Evolutionary conservation across 2,888 invertebrate species (phyloP).

Genomic region (Pammene aurita): DNA sequence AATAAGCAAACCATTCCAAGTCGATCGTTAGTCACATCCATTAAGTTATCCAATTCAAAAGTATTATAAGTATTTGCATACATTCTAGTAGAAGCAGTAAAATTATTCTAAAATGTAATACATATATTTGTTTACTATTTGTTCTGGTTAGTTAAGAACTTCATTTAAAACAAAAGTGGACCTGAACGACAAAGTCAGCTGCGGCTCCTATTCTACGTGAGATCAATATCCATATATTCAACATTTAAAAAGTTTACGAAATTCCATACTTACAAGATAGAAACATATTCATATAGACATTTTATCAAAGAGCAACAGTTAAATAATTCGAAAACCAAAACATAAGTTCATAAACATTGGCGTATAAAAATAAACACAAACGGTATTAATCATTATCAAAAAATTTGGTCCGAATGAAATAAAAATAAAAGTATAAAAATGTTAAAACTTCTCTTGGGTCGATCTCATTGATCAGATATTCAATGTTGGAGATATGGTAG

Average conservation of each 20-base stretch:
- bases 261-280: constrained; percentile 57
- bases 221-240: constrained; percentile 56
- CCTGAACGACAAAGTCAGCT: constrained; percentile 30
- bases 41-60: constrained; percentile 23
- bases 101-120: constrained; percentile 29
- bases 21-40: constrained; percentile 32
- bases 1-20: constrained; percentile 37
- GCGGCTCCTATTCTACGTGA: constrained; percentile 46
- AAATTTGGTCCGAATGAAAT: constrained; percentile 69
- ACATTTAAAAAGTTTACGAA: constrained; percentile 61
- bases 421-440: constrained; percentile 43
- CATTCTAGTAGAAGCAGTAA: constrained; percentile 30
- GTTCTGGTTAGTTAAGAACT: constrained; percentile 5
- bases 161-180: constrained; percentile 42
- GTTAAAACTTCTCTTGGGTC: constrained; percentile 42
- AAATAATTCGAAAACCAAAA: constrained; percentile 53
- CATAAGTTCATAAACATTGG: constrained; percentile 42
- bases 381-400: constrained; percentile 53
- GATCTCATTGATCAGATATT: constrained; percentile 50
- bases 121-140: constrained; percentile 6
- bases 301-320: constrained; percentile 63
- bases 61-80: constrained; percentile 19
- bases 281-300: constrained; percentile 54
- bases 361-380: constrained; percentile 56
- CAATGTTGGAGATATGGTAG: constrained; percentile 57